A percentile compares a stretch with the other conserved stretches of the same genome.
phyloP scores from a whole-genome alignment of 2,888 invertebrate species.

The Kuschelorhynchus macadamiae region DNA sequence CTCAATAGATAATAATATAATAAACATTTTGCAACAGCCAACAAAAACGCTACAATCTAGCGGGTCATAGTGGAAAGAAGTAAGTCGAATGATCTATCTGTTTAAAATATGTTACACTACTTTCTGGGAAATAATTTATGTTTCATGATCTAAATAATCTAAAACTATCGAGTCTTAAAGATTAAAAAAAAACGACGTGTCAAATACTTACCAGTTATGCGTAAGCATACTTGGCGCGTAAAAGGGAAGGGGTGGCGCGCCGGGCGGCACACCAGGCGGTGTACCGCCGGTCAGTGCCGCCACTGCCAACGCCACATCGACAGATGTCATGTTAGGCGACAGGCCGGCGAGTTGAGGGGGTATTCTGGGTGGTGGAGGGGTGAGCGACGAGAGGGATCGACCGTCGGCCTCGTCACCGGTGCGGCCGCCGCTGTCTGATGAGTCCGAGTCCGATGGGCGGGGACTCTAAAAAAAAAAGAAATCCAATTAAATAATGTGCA shows the following conservation, averaged over 20 bases:
- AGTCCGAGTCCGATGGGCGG: constrained; percentile 78
- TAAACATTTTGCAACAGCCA: too few species aligned
- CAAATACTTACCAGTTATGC: constrained; percentile 49
- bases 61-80: neutral
- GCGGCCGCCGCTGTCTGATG: constrained; percentile 72
- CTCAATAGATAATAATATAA: too few species aligned
- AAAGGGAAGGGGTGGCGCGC: constrained; percentile 63
- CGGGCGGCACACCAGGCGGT: constrained; percentile 61
- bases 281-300: constrained; percentile 74
- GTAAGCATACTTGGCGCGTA: constrained; percentile 64
- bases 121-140: too few species aligned
- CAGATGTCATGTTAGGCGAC: constrained; percentile 71
- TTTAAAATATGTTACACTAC: neutral
- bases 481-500: too few species aligned
- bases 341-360: constrained; percentile 36
- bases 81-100: neutral
- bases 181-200: neutral
- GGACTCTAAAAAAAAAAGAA: constrained; percentile 74
- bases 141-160: too few species aligned
- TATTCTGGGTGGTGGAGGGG: constrained; percentile 52
- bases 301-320: constrained; percentile 74
- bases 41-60: too few species aligned
- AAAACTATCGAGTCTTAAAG: too few species aligned
- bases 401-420: constrained; percentile 68
- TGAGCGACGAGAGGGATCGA: constrained; percentile 70